Base-by-base conservation (phyloP, 1,140 invertebrate species). In the Trachelipus rathkii region DNA sequence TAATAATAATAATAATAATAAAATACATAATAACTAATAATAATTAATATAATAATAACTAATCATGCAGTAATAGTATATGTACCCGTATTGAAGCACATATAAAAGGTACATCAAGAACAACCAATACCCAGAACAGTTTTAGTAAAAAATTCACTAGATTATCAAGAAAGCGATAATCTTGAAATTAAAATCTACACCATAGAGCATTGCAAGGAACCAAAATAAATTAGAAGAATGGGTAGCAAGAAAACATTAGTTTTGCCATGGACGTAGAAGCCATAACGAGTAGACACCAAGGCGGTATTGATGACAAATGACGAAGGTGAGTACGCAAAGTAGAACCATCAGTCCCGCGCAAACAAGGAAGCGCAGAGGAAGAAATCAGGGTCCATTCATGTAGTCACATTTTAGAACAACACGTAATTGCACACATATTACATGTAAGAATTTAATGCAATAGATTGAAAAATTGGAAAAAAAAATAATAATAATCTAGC, bases 291-390 rank as follows among this genome's bases (percentile, higher is more conserved):
- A 68, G 77, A 77, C 77, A 72, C 69, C n/a, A n/a, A n/a, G 74
- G 75, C 76, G 71, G 44, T 33, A 3, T 60, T 60, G 50, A 60
- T 8, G 50, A 60, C 50, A n/a, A 60, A 33, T 33, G 33, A 33
- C 33, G 75, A n/a, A 33, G 71, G 74, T 76, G 69, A 76, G 72
- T 74, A 74, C 75, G 73, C 79, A 71, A n/a, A 71, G 53, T 71
- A 75, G 46, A 50, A 50, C 50, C 50, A 60, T 19, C 50, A 60
- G 50, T 60, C 50, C 11, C n/a, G n/a, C n/a, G 50, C 50, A 69
- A 76, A 75, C 67, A 72, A 77, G 74, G 71, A 74, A 75, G 79
- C n/a, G 76, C 74, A 75, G 75, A 81, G 80, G 78, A 75, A 50
- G 67, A 76, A 23, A 79, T 72, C 77, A 23, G 71, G 1, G 1